These are phyloP conservation scores for Acanthornis magna DNA, from an alignment of 2,797 vertebrate species.

Conservation along the genomic window DNA sequence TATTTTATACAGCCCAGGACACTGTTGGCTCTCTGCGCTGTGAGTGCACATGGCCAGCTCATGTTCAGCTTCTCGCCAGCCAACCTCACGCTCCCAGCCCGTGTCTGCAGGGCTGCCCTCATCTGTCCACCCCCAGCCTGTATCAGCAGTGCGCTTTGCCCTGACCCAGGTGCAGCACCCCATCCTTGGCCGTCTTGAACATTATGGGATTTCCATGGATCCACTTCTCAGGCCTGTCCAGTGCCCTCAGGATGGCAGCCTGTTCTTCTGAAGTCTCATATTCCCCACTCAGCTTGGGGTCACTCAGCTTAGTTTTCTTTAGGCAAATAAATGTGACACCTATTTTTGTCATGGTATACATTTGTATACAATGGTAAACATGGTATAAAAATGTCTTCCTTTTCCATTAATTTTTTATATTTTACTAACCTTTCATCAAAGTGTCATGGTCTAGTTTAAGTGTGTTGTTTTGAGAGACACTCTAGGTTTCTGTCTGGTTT, in stretches of 20 bases:
- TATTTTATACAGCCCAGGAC: not conserved
- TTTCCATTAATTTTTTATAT: not conserved
- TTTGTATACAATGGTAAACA: not conserved
- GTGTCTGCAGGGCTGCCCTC: rapidly evolving
- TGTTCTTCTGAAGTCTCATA: rapidly evolving
- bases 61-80: not conserved
- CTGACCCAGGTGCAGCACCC: not conserved
- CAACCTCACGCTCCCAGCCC: not conserved
- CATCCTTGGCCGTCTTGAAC: not conserved
- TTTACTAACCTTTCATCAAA: not conserved
- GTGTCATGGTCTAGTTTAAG: not conserved
- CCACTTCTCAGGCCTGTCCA: not conserved
- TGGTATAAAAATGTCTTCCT: not conserved
- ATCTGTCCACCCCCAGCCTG: rapidly evolving
- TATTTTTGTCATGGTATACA: not conserved
- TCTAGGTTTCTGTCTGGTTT: not conserved
- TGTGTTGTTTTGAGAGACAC: not conserved
- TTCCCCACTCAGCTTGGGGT: not conserved
- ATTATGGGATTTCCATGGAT: not conserved
- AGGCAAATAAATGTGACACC: not conserved
- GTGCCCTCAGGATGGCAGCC: not conserved
- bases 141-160: rapidly evolving
- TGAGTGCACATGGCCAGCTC: rapidly evolving
- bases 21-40: not conserved
- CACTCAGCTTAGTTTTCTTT: not conserved